Conservation (phyloP, 2,113 vertebrate genomes). For the Andinoacara biseriatus region DNA sequence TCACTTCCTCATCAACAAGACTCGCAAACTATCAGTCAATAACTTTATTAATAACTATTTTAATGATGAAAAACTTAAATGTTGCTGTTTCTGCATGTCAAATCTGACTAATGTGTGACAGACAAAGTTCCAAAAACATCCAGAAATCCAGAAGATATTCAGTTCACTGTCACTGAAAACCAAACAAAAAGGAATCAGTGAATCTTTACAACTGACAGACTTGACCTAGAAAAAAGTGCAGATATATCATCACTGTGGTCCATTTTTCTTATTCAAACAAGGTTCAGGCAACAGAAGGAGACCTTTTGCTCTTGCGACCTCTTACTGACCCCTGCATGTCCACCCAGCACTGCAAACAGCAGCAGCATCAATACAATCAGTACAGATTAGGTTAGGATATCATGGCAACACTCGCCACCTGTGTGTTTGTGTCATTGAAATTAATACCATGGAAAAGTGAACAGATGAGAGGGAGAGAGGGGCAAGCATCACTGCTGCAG, state of each 20-base stretch:
- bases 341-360: not conserved
- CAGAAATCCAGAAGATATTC: not conserved
- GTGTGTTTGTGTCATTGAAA: not conserved
- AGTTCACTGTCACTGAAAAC: not conserved
- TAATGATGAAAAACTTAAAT: not conserved
- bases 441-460: not conserved
- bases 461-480: too few relatives aligned
- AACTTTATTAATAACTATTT: not conserved
- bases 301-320: not conserved
- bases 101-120: not conserved
- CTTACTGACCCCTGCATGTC: constrained; percentile 1
- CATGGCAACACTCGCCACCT: not conserved
- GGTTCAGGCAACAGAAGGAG: not conserved
- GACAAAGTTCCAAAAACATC: not conserved
- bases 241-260: not conserved
- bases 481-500: not conserved
- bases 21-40: not conserved
- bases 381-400: not conserved
- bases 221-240: not conserved
- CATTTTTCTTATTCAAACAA: not conserved
- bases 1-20: not conserved
- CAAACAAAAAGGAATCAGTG: not conserved
- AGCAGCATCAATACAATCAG: not conserved
- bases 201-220: too few relatives aligned
- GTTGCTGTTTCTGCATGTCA: not conserved